Percentiles rank a stretch among this genome's conserved stretches.
These are phyloP conservation scores for Chaetogeoica ovagalla DNA, from an alignment of 2,888 invertebrate genomes.

Conservation along the genomic window DNA sequence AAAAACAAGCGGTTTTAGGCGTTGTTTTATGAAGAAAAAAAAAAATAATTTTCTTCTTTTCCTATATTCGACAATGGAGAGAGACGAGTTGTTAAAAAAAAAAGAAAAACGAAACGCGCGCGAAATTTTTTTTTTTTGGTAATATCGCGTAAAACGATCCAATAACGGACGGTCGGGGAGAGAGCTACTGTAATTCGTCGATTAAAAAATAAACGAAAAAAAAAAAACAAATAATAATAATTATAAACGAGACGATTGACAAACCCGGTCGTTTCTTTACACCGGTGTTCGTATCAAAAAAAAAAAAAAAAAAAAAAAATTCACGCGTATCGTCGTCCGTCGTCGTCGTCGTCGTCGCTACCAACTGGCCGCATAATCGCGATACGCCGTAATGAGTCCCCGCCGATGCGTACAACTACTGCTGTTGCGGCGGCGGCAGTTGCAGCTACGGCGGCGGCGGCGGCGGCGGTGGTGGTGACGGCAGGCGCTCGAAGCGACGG, in stretches of 20 bases:
- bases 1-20: neutral
- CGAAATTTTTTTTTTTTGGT: no score
- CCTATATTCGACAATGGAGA: no score
- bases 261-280: no score
- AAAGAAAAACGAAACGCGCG: no score
- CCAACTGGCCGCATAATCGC: constrained; percentile 37
- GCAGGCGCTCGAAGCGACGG: constrained; percentile 24
- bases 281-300: no score
- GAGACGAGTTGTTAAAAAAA: no score
- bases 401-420: constrained; percentile 32
- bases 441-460: constrained; percentile 1
- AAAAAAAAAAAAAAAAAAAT: neutral
- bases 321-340: constrained; percentile 34
- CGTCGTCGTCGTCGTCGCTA: constrained; percentile 28
- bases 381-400: constrained; percentile 38
- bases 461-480: neutral
- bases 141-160: no score
- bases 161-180: no score
- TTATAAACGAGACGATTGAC: no score
- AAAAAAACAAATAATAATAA: no score
- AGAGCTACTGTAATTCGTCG: no score
- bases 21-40: neutral
- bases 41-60: neutral
- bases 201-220: no score
- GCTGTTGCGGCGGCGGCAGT: constrained; percentile 6